Evolutionary conservation across 2,797 vertebrate genomes (phyloP).

Genomic region (Crossoptilon crossoptilon): DNA sequence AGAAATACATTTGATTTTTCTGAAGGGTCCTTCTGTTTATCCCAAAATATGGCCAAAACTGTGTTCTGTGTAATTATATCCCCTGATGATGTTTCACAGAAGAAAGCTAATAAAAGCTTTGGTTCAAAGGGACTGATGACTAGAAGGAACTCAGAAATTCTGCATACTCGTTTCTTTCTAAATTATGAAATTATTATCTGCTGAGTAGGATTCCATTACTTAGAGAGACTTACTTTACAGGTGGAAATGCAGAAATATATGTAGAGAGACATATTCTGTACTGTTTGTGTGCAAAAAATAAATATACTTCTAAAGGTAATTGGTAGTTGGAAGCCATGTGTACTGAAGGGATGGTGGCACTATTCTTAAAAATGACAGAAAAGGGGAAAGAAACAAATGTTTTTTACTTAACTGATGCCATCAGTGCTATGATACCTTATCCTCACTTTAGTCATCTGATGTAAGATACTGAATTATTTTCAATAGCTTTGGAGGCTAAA

Average conservation of each 20-base stretch:
- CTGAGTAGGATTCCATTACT: not conserved
- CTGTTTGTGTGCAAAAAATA: not conserved
- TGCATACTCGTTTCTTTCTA: not conserved
- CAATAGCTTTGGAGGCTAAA: not conserved
- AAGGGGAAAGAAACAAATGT: not conserved
- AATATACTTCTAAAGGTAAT: not conserved
- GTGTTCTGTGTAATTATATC: not conserved
- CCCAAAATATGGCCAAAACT: not conserved
- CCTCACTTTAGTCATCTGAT: not conserved
- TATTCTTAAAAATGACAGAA: not conserved
- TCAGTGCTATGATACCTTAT: not conserved
- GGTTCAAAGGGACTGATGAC: not conserved
- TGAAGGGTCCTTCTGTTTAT: not conserved
- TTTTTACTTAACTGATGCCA: not conserved
- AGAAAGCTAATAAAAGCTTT: not conserved
- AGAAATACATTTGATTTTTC: not conserved
- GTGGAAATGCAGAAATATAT: not conserved
- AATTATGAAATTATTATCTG: not conserved
- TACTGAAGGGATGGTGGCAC: not conserved
- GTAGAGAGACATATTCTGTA: not conserved
- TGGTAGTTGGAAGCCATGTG: not conserved
- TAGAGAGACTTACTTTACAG: not conserved
- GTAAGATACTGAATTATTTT: not conserved
- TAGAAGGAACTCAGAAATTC: not conserved
- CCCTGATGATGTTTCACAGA: not conserved